Evolutionary conservation across 2,113 vertebrate species (phyloP).

Genomic region (Hippotragus niger): DNA sequence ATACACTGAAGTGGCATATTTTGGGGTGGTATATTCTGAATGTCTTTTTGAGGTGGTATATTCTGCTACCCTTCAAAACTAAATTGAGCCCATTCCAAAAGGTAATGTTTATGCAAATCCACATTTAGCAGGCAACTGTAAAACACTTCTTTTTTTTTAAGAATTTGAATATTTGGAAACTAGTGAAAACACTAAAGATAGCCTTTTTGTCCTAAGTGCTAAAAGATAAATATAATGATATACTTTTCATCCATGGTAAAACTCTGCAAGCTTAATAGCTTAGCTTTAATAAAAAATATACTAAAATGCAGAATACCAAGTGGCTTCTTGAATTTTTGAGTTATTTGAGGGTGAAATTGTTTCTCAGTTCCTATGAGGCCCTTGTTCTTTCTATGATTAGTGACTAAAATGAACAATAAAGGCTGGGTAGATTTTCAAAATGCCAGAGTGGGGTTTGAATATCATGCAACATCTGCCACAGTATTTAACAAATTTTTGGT

Average conservation of each 20-base stretch:
- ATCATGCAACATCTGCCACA: background rate
- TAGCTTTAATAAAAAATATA: background rate
- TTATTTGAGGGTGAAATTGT: background rate
- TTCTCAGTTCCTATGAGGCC: background rate
- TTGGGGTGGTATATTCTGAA: background rate
- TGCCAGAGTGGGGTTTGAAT: background rate
- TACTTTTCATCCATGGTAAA: background rate
- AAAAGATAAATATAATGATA: background rate
- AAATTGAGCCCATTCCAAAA: background rate
- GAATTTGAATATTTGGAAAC: background rate
- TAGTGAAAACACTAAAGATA: background rate
- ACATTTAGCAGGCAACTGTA: background rate
- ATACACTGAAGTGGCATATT: background rate
- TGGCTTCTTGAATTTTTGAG: background rate
- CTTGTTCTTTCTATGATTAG: background rate
- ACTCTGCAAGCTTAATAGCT: background rate
- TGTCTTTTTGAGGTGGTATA: background rate
- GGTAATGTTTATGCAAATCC: background rate
- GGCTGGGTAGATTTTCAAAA: background rate
- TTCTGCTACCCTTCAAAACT: background rate
- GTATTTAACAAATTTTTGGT: background rate
- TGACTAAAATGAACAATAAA: background rate
- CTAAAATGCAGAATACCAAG: background rate
- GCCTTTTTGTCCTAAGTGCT: background rate
- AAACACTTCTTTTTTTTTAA: background rate